Evolutionary conservation across 1,140 invertebrate genomes (phyloP).

Genomic region (Harlomillsia oculata): DNA sequence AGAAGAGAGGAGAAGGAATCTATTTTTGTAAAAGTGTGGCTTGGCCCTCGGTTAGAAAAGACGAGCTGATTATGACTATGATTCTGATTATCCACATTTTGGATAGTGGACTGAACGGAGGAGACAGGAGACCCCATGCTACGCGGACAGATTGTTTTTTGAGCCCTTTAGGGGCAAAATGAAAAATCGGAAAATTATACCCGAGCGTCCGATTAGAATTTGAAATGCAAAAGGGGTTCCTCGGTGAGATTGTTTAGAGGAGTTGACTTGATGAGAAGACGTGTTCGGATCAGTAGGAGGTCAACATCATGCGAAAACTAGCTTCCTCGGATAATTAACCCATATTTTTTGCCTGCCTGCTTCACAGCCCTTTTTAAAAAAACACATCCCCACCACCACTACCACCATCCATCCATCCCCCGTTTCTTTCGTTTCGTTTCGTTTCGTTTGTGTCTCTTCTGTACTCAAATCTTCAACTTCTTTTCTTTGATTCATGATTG

Average conservation of each 20-base stretch:
- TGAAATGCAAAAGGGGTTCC: constrained; percentile 20
- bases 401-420: no score
- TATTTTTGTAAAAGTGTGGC: constrained; percentile 15
- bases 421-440: neutral
- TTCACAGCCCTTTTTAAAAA: neutral
- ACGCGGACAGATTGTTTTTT: constrained; percentile 35
- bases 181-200: constrained; percentile 37
- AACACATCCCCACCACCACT: no score
- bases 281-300: constrained; percentile 33
- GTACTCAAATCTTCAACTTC: neutral
- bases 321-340: constrained; percentile 34
- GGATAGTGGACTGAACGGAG: no score
- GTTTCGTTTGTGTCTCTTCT: neutral
- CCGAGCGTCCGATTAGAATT: constrained; percentile 15
- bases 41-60: neutral
- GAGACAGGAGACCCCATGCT: constrained; percentile 26
- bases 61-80: no score
- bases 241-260: constrained; percentile 2
- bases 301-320: constrained; percentile 34
- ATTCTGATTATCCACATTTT: no score
- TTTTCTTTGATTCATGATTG: constrained; percentile 24
- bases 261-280: constrained; percentile 29
- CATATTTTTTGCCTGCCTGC: constrained; percentile 31
- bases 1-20: constrained; percentile 4
- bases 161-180: constrained; percentile 34